phyloP scores from a whole-genome alignment of 2,113 vertebrate genomes.

The Camelus bactrianus region DNA sequence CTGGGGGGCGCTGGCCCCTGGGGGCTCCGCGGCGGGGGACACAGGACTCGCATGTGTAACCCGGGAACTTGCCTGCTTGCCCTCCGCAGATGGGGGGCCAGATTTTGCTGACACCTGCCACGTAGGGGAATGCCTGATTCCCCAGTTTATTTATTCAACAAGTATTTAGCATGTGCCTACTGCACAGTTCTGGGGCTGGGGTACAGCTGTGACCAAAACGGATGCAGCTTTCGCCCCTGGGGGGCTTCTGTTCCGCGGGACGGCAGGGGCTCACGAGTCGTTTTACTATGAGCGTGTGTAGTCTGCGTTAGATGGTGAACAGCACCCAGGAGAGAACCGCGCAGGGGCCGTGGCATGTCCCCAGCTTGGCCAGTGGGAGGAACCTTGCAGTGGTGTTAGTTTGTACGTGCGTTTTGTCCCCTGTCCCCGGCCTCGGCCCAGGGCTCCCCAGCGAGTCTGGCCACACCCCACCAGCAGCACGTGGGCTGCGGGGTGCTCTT shows the following conservation, averaged over 20 bases:
- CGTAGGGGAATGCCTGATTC: neutral
- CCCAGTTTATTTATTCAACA: neutral
- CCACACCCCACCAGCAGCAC: neutral
- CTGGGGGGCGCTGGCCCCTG: neutral
- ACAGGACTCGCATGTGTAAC: neutral
- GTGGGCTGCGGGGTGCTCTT: neutral
- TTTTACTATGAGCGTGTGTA: neutral
- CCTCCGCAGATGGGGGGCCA: no score
- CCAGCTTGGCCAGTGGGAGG: accelerated
- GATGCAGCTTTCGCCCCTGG: no score
- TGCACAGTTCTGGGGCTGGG: neutral
- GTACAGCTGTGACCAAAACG: neutral
- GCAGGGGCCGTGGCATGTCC: neutral
- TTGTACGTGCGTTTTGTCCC: accelerated
- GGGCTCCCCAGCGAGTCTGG: neutral
- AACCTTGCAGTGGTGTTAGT: neutral
- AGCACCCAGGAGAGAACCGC: accelerated
- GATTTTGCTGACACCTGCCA: neutral
- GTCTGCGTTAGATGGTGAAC: accelerated
- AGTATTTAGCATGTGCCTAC: neutral
- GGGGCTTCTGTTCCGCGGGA: neutral
- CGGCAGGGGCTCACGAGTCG: accelerated
- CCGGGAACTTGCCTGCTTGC: no score
- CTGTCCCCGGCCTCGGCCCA: accelerated
- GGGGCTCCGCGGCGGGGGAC: neutral